Conservation (phyloP, 2,797 vertebrate genomes). For the Amblyraja radiata region DNA sequence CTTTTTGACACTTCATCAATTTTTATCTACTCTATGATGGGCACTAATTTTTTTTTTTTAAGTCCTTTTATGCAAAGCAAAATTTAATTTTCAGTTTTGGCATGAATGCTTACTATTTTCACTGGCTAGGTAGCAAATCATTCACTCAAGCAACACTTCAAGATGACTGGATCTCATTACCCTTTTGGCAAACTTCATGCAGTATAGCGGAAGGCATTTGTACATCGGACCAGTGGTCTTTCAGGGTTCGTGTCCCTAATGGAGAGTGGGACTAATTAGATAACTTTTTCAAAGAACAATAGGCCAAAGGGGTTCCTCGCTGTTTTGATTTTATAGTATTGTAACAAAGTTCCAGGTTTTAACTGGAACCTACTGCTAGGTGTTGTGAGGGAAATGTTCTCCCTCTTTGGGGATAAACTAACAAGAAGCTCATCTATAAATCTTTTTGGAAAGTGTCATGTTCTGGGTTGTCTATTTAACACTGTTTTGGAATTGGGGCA, state of each 20-base stretch:
- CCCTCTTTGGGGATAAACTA: not conserved
- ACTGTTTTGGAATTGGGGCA: too few relatives aligned
- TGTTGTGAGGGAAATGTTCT: not conserved
- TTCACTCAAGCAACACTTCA: not conserved
- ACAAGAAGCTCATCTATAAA: not conserved
- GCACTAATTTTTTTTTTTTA: too few relatives aligned
- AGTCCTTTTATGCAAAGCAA: not conserved
- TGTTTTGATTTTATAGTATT: not conserved
- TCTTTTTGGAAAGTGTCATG: too few relatives aligned
- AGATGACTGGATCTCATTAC: not conserved
- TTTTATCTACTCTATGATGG: too few relatives aligned
- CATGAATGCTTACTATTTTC: not conserved
- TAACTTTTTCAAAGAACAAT: not conserved
- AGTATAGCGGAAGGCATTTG: not conserved
- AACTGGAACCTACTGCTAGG: not conserved
- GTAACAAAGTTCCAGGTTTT: not conserved
- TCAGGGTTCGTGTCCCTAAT: not conserved
- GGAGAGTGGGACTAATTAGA: not conserved
- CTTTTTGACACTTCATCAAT: not conserved
- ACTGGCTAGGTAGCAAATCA: not conserved
- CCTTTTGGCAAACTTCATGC: slow-evolving; percentile 17
- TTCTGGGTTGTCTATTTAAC: too few relatives aligned
- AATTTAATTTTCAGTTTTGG: not conserved
- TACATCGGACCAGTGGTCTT: too few relatives aligned
- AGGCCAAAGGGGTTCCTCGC: not conserved